Percentiles rank a stretch among this genome's conserved stretches.
These are phyloP conservation scores for Cenopis cana DNA, from an alignment of 2,888 invertebrate genomes.

Conservation along the genomic window DNA sequence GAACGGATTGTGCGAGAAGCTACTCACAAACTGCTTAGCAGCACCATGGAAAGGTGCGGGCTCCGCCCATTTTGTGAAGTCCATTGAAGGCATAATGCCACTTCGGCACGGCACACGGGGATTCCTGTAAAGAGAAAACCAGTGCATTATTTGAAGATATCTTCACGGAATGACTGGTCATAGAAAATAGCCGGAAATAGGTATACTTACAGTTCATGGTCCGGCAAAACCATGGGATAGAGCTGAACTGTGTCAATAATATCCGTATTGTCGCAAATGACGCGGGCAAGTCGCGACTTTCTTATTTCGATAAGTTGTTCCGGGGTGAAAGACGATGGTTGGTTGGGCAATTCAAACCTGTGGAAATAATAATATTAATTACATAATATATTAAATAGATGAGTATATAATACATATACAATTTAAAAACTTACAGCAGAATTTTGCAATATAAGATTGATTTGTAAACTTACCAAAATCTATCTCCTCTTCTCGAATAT, in stretches of 20 bases:
- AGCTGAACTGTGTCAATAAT: slow-evolving; percentile 95
- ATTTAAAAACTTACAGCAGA: no score
- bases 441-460: no score
- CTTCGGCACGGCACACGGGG: slow-evolving; percentile 97
- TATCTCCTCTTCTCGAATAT: slow-evolving; percentile 94
- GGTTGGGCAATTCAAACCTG: slow-evolving; percentile 94
- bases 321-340: slow-evolving; percentile 95
- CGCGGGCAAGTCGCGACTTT: slow-evolving; percentile 91
- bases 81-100: slow-evolving; percentile 94
- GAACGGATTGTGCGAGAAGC: slow-evolving; percentile 83
- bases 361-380: slow-evolving; percentile 40
- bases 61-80: slow-evolving; percentile 96
- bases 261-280: slow-evolving; percentile 97
- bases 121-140: slow-evolving; percentile 87
- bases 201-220: slow-evolving; percentile 94
- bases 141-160: not conserved
- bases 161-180: not conserved
- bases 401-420: no score
- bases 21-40: slow-evolving; percentile 88
- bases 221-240: slow-evolving; percentile 96
- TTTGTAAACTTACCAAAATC: slow-evolving; percentile 89
- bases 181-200: not conserved
- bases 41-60: slow-evolving; percentile 76
- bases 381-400: not conserved
- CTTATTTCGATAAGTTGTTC: slow-evolving; percentile 94